Percentiles rank a stretch among this genome's conserved stretches.
phyloP scores from a whole-genome alignment of 2,797 vertebrate genomes.

The Steatocranus sp. region DNA sequence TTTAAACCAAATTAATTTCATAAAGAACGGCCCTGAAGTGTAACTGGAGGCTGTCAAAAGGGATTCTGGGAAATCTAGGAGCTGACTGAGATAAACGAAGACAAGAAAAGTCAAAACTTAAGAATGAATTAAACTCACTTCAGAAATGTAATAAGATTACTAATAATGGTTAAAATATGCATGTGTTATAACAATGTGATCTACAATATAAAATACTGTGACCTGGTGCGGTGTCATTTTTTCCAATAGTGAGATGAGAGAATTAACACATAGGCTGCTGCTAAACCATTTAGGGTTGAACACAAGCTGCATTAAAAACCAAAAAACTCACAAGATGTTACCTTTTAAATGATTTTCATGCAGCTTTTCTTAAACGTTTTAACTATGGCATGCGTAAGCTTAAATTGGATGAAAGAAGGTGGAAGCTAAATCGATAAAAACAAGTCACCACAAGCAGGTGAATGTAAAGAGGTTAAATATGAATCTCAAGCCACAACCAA shows the following conservation, averaged over 20 bases:
- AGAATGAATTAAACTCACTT: background rate
- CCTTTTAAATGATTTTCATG: background rate
- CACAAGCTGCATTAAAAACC: background rate
- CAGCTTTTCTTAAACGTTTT: background rate
- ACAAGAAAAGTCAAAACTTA: background rate
- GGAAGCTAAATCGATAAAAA: background rate
- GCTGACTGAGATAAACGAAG: background rate
- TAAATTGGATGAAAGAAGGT: background rate
- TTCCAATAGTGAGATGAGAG: background rate
- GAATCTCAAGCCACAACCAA: background rate
- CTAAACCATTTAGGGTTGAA: background rate
- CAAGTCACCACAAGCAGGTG: background rate
- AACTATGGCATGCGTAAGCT: accelerated
- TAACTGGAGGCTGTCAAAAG: background rate
- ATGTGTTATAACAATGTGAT: background rate
- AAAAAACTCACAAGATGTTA: background rate
- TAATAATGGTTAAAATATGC: background rate
- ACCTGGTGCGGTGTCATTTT: background rate
- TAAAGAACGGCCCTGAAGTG: background rate
- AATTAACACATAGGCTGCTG: background rate
- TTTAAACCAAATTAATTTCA: background rate
- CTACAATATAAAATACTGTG: background rate
- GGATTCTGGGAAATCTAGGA: background rate
- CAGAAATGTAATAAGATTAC: background rate
- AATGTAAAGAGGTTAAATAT: background rate